Evolutionary conservation across 2,113 vertebrate genomes (phyloP), one percentile per base, ranked within the genome.

Genomic region (Macrotis lagotis): DNA sequence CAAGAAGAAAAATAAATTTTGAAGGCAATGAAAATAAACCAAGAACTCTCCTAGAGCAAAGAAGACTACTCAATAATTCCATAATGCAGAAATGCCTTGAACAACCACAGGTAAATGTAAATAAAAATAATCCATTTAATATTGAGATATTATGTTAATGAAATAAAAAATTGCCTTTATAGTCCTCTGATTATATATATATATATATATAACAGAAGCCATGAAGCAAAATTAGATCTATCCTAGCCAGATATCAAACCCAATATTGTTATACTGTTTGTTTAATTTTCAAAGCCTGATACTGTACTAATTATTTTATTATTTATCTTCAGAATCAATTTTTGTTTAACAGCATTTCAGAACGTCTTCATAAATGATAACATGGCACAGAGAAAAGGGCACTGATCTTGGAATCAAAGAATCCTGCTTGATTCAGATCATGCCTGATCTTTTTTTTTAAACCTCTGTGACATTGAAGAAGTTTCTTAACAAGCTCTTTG

Each of bases 21-120:
- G 98, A 98, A 66, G 98, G 88, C 22, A 92, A 49, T 92, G 97
- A 97, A 93, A 98, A 96, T 91, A 98, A 98, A 90, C 98, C 94
- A 47, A 98, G 92, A 98, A 91, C 74, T 92, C 95, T 98, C 94
- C 92, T 97, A 95, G 98, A 98, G 96, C 96, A 98, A 89, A 98
- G 98, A 98, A 98, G 97, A 96, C 98, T 98, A 97, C 96, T 90
- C 53, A 48, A 97, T 51, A 90, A 94, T 92, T 98, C 97, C 93
- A 94, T 91, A 95, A 97, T 94, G 96, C 95, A 96, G 97, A 98
- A 97, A n/a, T 90, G 97, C 93, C 94, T 53, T 96, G 95, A 98
- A 53, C 95, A 94, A 55, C 90, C 95, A 96, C 98, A 98, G 98
- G 99, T 99, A 99, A 98, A 97, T 98, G 97, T 92, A 94, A 49